Evolutionary conservation across 2,113 vertebrate species (phyloP), one percentile per base, ranked within the genome.

Genomic region (Castor canadensis): DNA sequence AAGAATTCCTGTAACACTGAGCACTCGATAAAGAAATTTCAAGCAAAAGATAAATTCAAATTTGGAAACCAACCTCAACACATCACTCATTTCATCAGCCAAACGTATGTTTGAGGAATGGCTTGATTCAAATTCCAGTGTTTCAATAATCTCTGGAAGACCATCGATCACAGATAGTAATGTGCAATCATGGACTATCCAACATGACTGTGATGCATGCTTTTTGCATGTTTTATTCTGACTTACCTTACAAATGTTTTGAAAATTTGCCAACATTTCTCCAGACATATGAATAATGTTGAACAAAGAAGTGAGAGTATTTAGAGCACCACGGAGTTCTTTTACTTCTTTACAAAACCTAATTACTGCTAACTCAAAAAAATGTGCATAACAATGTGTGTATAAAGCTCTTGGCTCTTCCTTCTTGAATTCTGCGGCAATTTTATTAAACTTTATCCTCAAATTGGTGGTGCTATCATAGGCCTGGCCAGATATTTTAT

Each of bases 31-130:
- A 89, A 97, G 97, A 94, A 97, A 96, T 83, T 97, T 97, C 71
- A 96, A 94, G 96, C 97, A 97, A 94, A 97, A 97, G 66, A 97
- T 93, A 93, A 97, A 97, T 52, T 97, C 97, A 93, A 97, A 97
- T 95, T 96, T 97, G 89, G 93, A 97, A 95, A 97, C 30, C 22
- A 89, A 2, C n/a, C 58, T 67, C 87, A 97, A 60, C 82, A 97
- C 87, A 49, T 97, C 94, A 72, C 26, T 89, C 86, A 97, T n/a
- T 79, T 97, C 77, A 84, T 96, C 86, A 83, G 86, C 52, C 43
- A 93, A 69, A 72, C 45, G 82, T 93, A 73, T 94, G 80, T 96
- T 85, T 94, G 93, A 82, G 80, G 94, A 91, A 47, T 83, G 93
- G 49, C 24, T 69, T 7, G 95, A 80, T 32, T 83, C 30, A n/a